Evolutionary conservation across 2,888 invertebrate species (phyloP).

Genomic region (Isotomurus palustris): DNA sequence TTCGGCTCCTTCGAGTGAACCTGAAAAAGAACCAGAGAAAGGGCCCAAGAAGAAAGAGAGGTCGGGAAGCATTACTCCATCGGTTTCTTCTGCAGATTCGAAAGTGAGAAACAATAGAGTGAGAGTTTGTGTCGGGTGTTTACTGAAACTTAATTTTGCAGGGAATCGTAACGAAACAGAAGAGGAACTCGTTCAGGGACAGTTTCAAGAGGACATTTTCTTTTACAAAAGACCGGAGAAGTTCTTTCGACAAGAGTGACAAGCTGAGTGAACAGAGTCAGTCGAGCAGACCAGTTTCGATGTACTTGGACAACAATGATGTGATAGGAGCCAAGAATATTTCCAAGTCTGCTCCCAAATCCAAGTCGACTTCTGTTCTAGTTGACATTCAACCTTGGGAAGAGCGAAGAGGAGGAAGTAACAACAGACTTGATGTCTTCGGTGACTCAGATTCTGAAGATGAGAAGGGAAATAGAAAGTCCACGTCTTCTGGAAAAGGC

Average conservation of each 20-base stretch:
- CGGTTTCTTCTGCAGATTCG: neutral
- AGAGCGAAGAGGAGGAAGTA: constrained; percentile 4
- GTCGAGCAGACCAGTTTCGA: constrained; percentile 5
- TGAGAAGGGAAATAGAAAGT: constrained; percentile 11
- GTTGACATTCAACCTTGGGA: constrained; percentile 31
- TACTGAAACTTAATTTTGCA: neutral
- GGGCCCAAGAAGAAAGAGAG: too few relatives aligned
- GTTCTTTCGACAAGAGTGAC: constrained; percentile 6
- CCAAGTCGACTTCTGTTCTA: constrained; percentile 16
- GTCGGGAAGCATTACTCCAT: too few relatives aligned
- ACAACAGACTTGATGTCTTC: constrained; percentile 5
- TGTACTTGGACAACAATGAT: constrained; percentile 26
- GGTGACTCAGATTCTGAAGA: constrained; percentile 19
- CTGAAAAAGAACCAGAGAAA: neutral
- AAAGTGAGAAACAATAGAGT: too few relatives aligned
- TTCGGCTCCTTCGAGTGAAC: neutral
- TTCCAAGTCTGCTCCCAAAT: constrained; percentile 16
- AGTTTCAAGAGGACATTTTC: constrained; percentile 29
- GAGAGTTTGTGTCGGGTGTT: too few relatives aligned
- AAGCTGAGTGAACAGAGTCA: neutral
- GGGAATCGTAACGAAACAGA: constrained; percentile 1
- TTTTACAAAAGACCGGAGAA: constrained; percentile 12
- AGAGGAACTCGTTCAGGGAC: constrained; percentile 20
- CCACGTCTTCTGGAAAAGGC: neutral
- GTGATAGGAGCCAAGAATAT: neutral